Percentiles rank a stretch among this genome's conserved stretches.
Evolutionary conservation across 2,797 vertebrate genomes (phyloP).

Genomic region (Scolopax bukidnonensis): DNA sequence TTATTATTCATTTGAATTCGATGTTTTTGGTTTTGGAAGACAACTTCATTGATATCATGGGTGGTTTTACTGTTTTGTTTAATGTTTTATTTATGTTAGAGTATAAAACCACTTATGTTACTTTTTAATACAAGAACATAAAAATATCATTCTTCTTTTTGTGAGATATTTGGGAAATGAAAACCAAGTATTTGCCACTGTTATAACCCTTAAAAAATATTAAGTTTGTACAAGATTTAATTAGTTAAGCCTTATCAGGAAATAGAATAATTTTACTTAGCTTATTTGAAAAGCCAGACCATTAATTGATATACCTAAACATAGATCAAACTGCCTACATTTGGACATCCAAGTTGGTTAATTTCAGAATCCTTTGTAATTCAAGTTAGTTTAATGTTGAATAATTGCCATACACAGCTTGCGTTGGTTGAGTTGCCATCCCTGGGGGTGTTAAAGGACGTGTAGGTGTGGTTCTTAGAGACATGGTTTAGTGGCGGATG

Average conservation of each 20-base stretch:
- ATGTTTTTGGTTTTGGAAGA: constrained; percentile 33
- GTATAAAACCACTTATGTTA: not conserved
- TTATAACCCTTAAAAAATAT: not conserved
- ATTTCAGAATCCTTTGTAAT: not conserved
- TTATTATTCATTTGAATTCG: constrained; percentile 61
- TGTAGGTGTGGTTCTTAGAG: not conserved
- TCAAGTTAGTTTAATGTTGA: not conserved
- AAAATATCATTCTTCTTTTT: not conserved
- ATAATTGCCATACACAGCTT: constrained; percentile 13
- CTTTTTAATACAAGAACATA: not conserved
- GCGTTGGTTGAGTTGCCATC: not conserved
- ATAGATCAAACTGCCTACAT: not conserved
- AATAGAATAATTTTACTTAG: not conserved
- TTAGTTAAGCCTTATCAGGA: not conserved
- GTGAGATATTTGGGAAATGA: not conserved
- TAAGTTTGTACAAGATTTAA: not conserved
- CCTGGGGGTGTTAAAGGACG: not conserved
- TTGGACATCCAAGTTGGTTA: not conserved
- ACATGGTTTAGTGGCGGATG: not conserved
- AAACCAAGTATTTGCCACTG: not conserved
- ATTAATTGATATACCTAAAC: not conserved
- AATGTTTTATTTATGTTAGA: constrained; percentile 38
- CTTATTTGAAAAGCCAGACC: not conserved
- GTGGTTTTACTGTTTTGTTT: not conserved
- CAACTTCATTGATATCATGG: constrained; percentile 3